These are phyloP conservation scores for Scelioninae gen. 2 DNA, from an alignment of 2,888 invertebrate genomes.

Conservation along the genomic window DNA sequence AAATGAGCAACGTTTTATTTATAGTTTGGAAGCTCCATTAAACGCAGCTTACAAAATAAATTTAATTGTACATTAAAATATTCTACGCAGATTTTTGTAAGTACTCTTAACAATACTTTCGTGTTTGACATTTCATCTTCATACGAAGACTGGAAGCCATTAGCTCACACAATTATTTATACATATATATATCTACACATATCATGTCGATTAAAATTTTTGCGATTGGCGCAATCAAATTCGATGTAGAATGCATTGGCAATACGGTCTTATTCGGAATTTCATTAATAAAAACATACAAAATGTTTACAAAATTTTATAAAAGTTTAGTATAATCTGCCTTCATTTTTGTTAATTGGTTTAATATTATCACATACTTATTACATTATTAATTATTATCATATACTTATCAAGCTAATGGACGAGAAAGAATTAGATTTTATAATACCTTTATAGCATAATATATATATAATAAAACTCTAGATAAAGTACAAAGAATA, in stretches of 20 bases:
- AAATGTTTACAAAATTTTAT: conserved; percentile 43
- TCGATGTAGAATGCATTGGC: conserved; percentile 35
- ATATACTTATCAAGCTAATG: conserved; percentile 54
- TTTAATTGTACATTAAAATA: not conserved
- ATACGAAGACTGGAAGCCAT: conserved; percentile 55
- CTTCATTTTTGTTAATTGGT: conserved; percentile 11
- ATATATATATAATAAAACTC: conserved; percentile 25
- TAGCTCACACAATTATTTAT: conserved; percentile 50
- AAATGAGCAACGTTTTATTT: conserved; percentile 32
- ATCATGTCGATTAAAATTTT: conserved; percentile 18
- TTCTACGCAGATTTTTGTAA: conserved; percentile 32
- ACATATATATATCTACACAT: conserved; percentile 50
- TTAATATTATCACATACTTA: not conserved
- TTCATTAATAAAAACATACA: conserved; percentile 26
- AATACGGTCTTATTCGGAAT: conserved; percentile 5
- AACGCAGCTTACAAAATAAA: not conserved
- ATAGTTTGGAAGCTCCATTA: conserved; percentile 32
- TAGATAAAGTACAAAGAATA: conserved; percentile 20
- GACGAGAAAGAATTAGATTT: conserved; percentile 53
- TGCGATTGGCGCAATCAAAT: conserved; percentile 20
- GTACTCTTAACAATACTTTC: conserved; percentile 58
- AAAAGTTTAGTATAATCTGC: conserved; percentile 10
- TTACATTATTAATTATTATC: conserved; percentile 1
- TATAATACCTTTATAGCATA: conserved; percentile 20
- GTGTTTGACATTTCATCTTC: conserved; percentile 57